Conservation (phyloP, 2,888 invertebrate species). For the Archips crataeganus region DNA sequence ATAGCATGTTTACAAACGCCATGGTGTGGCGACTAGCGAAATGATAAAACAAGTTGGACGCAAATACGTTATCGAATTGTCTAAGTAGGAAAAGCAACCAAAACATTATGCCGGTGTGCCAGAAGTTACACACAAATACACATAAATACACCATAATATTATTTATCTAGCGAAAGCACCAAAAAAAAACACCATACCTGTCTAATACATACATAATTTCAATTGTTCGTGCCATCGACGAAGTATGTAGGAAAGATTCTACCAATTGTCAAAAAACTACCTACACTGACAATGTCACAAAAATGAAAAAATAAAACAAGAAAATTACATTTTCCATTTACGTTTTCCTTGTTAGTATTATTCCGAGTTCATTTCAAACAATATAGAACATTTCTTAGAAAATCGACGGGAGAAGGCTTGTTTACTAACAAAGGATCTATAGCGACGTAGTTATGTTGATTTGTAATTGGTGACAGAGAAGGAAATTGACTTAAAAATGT, state of each 20-base stretch:
- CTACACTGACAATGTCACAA: not conserved
- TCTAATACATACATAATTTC: not conserved
- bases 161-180: not conserved
- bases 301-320: not conserved
- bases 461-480: not conserved
- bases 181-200: not conserved
- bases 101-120: not conserved
- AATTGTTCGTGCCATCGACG: not conserved
- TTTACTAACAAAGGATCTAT: not conserved
- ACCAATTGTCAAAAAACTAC: not conserved
- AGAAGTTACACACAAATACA: not conserved
- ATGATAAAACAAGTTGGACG: constrained; percentile 32
- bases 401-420: not conserved
- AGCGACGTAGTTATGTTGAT: not conserved
- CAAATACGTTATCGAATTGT: constrained; percentile 29
- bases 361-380: not conserved
- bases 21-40: constrained; percentile 7
- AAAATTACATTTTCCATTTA: not conserved
- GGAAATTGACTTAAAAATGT: not conserved
- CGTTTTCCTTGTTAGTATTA: not conserved
- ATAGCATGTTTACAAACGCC: constrained; percentile 34
- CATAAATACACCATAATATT: not conserved
- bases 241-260: not conserved
- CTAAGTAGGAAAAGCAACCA: not conserved
- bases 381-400: not conserved